Evolutionary conservation across 2,113 vertebrate species (phyloP).

Genomic region (Corythornis vintsioides): DNA sequence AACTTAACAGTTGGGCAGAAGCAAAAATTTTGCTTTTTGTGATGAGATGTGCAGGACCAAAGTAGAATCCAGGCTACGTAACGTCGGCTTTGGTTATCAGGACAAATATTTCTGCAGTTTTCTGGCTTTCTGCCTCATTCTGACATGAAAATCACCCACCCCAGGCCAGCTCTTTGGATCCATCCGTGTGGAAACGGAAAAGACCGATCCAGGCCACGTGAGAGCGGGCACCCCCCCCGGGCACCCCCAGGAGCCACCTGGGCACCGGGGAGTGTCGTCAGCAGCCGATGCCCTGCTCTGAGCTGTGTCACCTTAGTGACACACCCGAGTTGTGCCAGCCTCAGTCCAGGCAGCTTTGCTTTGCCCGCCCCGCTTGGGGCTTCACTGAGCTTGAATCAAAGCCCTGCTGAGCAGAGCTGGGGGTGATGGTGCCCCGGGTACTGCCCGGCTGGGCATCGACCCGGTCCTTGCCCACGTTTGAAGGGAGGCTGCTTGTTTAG

Average conservation of each 20-base stretch:
- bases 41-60: not conserved
- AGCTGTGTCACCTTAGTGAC: constrained; percentile 31
- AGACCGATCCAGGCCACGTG: not conserved
- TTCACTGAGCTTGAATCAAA: constrained; percentile 16
- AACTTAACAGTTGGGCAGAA: not conserved
- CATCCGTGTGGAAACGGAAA: not conserved
- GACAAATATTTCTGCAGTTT: not conserved
- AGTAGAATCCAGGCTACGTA: not conserved
- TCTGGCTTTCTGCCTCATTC: not conserved
- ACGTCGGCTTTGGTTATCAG: not conserved
- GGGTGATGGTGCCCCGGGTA: not conserved
- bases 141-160: not conserved
- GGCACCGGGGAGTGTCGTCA: not conserved
- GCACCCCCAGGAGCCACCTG: not conserved
- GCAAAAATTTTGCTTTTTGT: not conserved
- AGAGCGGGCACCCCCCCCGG: too few relatives aligned
- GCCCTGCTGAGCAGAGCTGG: not conserved
- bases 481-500: not conserved
- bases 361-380: not conserved
- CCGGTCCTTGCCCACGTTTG: too few relatives aligned
- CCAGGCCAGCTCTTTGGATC: not conserved
- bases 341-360: not conserved
- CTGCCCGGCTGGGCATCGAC: not conserved
- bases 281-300: constrained; percentile 36
- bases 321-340: not conserved